Evolutionary conservation across 2,888 invertebrate genomes (phyloP).

Genomic region (Meteorus cinctellus): DNA sequence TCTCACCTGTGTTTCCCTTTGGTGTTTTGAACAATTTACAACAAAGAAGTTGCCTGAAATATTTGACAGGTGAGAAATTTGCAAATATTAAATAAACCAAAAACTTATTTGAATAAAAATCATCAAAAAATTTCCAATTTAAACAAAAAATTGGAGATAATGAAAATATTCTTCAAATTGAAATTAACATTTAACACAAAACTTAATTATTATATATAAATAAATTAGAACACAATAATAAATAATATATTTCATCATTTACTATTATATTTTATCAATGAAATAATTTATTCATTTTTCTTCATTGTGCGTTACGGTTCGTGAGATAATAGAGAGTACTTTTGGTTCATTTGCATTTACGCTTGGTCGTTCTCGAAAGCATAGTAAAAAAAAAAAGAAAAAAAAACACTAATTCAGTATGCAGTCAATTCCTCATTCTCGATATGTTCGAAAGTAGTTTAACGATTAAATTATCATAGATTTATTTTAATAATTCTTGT

Average conservation of each 20-base stretch:
- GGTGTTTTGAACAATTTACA: conserved; percentile 19
- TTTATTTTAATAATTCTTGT: background rate
- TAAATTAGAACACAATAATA: no score
- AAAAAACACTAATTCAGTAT: background rate
- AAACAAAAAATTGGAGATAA: no score
- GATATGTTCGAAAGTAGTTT: background rate
- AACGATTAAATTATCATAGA: background rate
- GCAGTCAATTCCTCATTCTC: background rate
- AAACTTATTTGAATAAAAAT: no score
- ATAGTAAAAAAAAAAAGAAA: background rate
- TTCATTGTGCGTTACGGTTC: background rate
- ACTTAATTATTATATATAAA: no score
- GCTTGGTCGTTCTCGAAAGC: background rate
- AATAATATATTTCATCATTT: background rate
- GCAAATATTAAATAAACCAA: background rate
- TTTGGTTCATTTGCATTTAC: conserved; percentile 8
- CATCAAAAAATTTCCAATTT: background rate
- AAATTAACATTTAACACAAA: no score
- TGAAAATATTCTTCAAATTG: no score
- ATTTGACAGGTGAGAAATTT: conserved; percentile 44
- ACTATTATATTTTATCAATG: background rate
- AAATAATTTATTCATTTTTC: background rate
- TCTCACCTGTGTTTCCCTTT: conserved; percentile 57
- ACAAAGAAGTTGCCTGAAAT: conserved; percentile 4
- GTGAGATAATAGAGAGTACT: conserved; percentile 4